Percentiles rank a stretch among this genome's conserved stretches.
Evolutionary conservation across 1,140 invertebrate genomes (phyloP).

Genomic region (Anastatus disparis): DNA sequence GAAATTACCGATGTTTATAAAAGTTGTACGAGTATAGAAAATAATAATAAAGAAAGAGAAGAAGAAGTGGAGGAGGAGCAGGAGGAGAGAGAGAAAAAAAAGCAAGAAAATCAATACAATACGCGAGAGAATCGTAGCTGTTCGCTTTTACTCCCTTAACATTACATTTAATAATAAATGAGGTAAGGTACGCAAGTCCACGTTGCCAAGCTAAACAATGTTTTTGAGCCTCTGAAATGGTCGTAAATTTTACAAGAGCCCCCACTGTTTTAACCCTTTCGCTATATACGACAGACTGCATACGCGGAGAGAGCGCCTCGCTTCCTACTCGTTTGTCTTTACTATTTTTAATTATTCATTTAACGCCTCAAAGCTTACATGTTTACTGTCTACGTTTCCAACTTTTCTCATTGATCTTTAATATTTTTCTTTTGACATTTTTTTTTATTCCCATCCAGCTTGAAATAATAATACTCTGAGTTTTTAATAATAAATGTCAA

Average conservation of each 20-base stretch:
- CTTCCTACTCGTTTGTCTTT: slow-evolving; percentile 33
- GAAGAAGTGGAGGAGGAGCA: no score
- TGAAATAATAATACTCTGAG: no score
- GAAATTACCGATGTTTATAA: no score
- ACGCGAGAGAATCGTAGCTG: no score
- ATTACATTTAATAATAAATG: slow-evolving; percentile 56
- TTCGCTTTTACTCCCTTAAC: slow-evolving; percentile 13
- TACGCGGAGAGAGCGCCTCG: no score
- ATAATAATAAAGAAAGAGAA: no score
- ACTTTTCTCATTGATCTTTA: neutral
- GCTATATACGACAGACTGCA: slow-evolving; percentile 43
- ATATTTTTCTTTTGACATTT: neutral
- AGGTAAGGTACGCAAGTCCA: slow-evolving; percentile 48
- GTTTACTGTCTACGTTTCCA: slow-evolving; percentile 7
- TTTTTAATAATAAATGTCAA: no score
- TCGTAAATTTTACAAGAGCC: slow-evolving; percentile 56
- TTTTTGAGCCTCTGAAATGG: slow-evolving; percentile 61
- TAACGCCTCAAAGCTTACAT: slow-evolving; percentile 32
- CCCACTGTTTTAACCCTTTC: slow-evolving; percentile 62
- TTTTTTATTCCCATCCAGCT: neutral
- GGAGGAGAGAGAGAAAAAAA: no score
- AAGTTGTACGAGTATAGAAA: no score
- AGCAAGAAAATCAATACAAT: no score
- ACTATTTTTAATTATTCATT: slow-evolving; percentile 43
- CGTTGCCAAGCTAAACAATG: slow-evolving; percentile 57